Conservation (phyloP, 2,888 invertebrate genomes). For the Hecatera dysodea region DNA sequence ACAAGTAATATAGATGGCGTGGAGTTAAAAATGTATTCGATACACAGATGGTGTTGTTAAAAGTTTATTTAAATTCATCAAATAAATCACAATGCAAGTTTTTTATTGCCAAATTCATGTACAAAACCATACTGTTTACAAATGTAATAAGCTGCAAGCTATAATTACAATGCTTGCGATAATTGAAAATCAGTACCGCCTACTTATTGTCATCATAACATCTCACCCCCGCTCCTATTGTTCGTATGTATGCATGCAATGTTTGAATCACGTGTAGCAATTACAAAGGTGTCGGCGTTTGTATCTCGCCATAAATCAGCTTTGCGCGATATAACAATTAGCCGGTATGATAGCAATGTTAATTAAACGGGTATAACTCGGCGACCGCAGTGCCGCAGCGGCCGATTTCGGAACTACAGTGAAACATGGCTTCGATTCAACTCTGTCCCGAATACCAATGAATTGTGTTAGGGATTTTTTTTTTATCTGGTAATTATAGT, state of each 20-base stretch:
- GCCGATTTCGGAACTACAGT: slow-evolving; percentile 72
- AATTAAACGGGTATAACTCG: slow-evolving; percentile 89
- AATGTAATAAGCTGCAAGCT: slow-evolving; percentile 25
- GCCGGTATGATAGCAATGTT: slow-evolving; percentile 90
- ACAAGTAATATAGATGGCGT: slow-evolving; percentile 76
- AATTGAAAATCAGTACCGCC: slow-evolving; percentile 69
- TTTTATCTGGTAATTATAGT: slow-evolving; percentile 35
- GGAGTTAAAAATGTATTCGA: slow-evolving; percentile 65
- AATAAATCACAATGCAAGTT: neutral
- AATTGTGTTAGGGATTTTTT: slow-evolving; percentile 31
- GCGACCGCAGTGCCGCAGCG: slow-evolving; percentile 76
- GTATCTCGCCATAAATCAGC: slow-evolving; percentile 89
- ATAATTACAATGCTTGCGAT: slow-evolving; percentile 58
- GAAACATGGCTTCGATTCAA: slow-evolving; percentile 43
- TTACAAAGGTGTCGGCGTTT: slow-evolving; percentile 89
- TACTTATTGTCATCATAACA: slow-evolving; percentile 68
- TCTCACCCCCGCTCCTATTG: slow-evolving; percentile 75
- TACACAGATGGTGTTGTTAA: slow-evolving; percentile 74
- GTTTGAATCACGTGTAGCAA: slow-evolving; percentile 85
- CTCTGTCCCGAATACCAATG: slow-evolving; percentile 23
- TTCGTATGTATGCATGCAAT: slow-evolving; percentile 80
- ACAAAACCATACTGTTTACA: slow-evolving; percentile 21
- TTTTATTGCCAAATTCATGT: slow-evolving; percentile 1
- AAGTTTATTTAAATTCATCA: slow-evolving; percentile 14
- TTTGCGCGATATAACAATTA: slow-evolving; percentile 91